Conservation (phyloP, 2,797 vertebrate genomes). For the Meda fulgida region DNA sequence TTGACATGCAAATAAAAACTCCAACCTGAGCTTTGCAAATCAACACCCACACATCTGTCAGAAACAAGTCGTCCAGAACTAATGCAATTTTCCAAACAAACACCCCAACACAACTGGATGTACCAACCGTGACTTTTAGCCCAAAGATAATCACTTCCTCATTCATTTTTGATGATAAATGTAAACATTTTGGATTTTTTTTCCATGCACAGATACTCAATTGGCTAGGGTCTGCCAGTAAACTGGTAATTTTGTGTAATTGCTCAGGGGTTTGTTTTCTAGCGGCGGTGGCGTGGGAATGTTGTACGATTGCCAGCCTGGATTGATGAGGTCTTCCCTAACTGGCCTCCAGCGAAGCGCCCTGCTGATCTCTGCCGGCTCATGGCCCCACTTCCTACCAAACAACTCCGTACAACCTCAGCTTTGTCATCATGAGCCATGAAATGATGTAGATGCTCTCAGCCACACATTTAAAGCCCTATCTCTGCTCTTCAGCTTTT, state of each 20-base stretch:
- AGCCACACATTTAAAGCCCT: slow-evolving; percentile 17
- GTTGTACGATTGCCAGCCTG: slow-evolving; percentile 42
- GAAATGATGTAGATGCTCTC: slow-evolving; percentile 24
- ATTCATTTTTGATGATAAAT: slow-evolving; percentile 20
- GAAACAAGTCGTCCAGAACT: slow-evolving; percentile 1
- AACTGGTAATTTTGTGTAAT: slow-evolving; percentile 53
- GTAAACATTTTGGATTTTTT: slow-evolving; percentile 24
- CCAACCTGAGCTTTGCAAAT: slow-evolving; percentile 13
- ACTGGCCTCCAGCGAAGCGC: slow-evolving; percentile 62
- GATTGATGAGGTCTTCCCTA: slow-evolving; percentile 69
- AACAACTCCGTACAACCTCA: slow-evolving; percentile 61
- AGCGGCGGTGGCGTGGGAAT: slow-evolving; percentile 62
- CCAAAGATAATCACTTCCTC: neutral
- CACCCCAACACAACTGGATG: neutral
- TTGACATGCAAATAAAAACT: slow-evolving; percentile 1
- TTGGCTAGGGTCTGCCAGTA: slow-evolving; percentile 9
- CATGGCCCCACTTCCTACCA: slow-evolving; percentile 70
- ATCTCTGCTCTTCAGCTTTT: neutral
- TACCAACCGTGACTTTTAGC: neutral
- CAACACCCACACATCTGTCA: slow-evolving; percentile 1
- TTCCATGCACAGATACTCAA: neutral
- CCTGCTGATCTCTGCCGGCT: slow-evolving; percentile 60
- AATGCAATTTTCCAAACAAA: slow-evolving; percentile 3
- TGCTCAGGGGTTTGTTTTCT: slow-evolving; percentile 39
- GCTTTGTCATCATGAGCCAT: slow-evolving; percentile 28